Percentiles rank a stretch among this genome's conserved stretches.
These are phyloP conservation scores for Chaetops frenatus DNA, from an alignment of 2,113 vertebrate genomes.

Conservation along the genomic window DNA sequence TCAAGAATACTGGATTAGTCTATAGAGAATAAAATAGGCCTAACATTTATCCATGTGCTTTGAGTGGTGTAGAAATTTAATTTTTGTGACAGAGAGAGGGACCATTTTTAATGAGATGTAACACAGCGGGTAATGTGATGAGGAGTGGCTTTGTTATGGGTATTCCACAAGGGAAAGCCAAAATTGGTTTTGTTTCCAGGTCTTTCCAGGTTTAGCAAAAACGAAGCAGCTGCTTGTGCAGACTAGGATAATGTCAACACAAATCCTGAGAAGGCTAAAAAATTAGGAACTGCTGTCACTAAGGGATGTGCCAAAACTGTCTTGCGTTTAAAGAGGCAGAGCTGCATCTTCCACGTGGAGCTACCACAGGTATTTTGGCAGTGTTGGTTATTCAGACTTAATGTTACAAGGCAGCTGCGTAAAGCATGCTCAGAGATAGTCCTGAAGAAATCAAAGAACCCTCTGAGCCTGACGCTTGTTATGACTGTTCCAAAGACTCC, in stretches of 20 bases:
- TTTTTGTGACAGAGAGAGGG: not conserved
- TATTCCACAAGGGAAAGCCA: not conserved
- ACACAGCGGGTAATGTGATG: rapidly evolving
- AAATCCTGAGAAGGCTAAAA: not conserved
- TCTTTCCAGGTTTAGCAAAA: not conserved
- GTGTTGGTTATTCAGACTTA: rapidly evolving
- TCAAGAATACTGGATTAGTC: not conserved
- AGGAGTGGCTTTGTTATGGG: not conserved
- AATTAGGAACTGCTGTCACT: not conserved
- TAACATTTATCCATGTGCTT: not conserved
- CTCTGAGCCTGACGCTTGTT: not conserved
- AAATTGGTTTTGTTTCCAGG: not conserved
- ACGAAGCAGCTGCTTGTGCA: not conserved
- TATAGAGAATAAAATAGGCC: not conserved
- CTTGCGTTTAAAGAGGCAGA: not conserved
- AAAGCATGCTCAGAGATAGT: not conserved
- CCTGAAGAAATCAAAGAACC: not conserved
- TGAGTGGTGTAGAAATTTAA: not conserved
- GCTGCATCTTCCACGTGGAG: not conserved
- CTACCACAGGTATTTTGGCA: rapidly evolving
- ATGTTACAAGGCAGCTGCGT: not conserved
- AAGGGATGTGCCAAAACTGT: not conserved
- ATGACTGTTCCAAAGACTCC: not conserved
- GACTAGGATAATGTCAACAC: not conserved
- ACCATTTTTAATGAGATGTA: not conserved